These are phyloP conservation scores for Orchesellides sinensis DNA, from an alignment of 2,888 invertebrate genomes.

Conservation along the genomic window DNA sequence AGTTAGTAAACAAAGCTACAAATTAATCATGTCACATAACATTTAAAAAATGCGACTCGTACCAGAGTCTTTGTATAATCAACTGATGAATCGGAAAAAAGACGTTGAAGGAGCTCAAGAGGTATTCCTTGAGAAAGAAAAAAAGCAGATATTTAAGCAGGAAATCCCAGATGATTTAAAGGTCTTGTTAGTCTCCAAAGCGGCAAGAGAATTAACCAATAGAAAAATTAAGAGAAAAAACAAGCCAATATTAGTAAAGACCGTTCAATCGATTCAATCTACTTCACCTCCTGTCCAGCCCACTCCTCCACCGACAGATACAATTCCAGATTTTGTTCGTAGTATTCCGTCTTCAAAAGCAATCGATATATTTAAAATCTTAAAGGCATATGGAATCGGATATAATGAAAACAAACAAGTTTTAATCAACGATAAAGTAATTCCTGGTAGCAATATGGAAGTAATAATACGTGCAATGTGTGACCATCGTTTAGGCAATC, in stretches of 20 bases:
- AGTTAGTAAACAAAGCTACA: too few relatives aligned
- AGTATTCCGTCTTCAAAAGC: not conserved
- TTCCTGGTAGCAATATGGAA: not conserved
- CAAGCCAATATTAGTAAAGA: too few relatives aligned
- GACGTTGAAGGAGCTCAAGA: not conserved
- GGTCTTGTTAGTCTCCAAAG: not conserved
- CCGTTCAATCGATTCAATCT: too few relatives aligned
- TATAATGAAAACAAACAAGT: constrained; percentile 19
- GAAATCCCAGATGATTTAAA: constrained; percentile 1
- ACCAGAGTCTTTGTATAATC: not conserved
- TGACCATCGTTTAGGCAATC: not conserved
- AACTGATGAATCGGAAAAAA: not conserved
- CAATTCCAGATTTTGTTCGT: not conserved
- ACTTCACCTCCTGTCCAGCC: too few relatives aligned
- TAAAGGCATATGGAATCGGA: not conserved
- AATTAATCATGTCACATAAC: constrained; percentile 10
- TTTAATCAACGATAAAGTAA: not conserved
- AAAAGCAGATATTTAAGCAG: not conserved
- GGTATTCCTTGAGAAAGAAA: not conserved
- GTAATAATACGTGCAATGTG: not conserved
- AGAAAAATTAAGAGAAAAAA: not conserved
- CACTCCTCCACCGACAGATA: too few relatives aligned
- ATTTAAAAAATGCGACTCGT: constrained; percentile 10
- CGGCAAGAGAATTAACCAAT: not conserved
- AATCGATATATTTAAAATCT: not conserved